Conservation (phyloP, 1,140 invertebrate genomes). For the Solenopsis fugax region DNA sequence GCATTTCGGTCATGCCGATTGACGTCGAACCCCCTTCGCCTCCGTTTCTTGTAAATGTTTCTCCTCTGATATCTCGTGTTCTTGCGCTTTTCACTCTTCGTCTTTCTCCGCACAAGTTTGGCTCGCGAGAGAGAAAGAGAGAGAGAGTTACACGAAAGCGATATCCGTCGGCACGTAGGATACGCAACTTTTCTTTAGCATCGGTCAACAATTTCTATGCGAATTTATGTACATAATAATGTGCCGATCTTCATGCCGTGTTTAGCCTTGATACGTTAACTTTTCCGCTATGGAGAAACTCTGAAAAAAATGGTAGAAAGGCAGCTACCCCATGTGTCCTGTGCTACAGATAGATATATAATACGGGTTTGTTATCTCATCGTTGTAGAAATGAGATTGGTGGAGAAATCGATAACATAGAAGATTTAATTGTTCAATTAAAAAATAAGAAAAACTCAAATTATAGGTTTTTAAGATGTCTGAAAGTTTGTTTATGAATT, state of each 20-base stretch:
- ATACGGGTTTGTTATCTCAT: neutral
- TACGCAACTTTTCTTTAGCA: neutral
- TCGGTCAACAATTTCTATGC: neutral
- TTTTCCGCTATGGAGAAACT: neutral
- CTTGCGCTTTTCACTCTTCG: no score
- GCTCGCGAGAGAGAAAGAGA: no score
- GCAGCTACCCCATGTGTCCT: neutral
- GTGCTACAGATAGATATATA: neutral
- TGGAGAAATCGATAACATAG: neutral
- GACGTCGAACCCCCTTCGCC: no score
- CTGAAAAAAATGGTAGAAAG: neutral
- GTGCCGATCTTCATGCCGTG: neutral
- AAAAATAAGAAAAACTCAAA: no score
- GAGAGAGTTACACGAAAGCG: neutral
- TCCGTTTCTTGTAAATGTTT: no score
- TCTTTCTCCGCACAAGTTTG: neutral
- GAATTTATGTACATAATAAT: neutral
- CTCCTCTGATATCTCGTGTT: no score
- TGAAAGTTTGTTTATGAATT: neutral
- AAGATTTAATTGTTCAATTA: neutral
- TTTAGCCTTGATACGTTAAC: neutral
- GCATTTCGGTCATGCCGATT: no score
- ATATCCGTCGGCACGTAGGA: neutral
- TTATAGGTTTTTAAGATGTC: no score
- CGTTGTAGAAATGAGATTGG: neutral